These are phyloP conservation scores for Chlorospingus flavigularis DNA, from an alignment of 2,797 vertebrate species.

Conservation along the genomic window DNA sequence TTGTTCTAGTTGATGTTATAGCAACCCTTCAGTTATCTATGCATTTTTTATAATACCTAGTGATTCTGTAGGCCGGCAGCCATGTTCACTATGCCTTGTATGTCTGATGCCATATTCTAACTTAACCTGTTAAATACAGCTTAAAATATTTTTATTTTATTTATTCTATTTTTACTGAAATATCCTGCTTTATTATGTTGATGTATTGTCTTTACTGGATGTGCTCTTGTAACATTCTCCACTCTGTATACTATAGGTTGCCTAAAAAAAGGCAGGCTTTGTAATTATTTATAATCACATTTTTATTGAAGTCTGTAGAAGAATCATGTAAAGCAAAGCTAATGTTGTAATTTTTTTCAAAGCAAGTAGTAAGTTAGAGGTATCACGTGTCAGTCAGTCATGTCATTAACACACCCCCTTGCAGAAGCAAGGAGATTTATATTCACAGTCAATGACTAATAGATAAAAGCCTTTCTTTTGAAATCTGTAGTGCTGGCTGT, in stretches of 20 bases:
- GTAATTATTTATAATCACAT: constrained; percentile 76
- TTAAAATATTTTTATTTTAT: constrained; percentile 98
- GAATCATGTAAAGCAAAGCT: constrained; percentile 59
- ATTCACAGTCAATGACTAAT: neutral
- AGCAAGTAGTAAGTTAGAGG: constrained; percentile 56
- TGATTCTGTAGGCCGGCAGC: constrained; percentile 71
- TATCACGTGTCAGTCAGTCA: constrained; percentile 1
- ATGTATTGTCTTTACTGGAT: constrained; percentile 75
- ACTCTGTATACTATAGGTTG: constrained; percentile 66
- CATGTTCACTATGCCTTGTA: constrained; percentile 81
- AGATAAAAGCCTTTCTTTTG: constrained; percentile 39
- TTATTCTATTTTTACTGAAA: constrained; percentile 99
- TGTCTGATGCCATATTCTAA: constrained; percentile 75
- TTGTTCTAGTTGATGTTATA: constrained; percentile 48
- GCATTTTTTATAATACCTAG: constrained; percentile 84
- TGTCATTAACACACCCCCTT: neutral
- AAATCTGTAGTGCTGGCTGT: constrained; percentile 23
- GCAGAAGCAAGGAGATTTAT: constrained; percentile 10
- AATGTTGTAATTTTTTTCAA: constrained; percentile 64
- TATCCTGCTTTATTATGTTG: constrained; percentile 85
- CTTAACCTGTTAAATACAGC: constrained; percentile 78
- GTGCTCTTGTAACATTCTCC: constrained; percentile 72
- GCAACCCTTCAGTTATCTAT: constrained; percentile 87
- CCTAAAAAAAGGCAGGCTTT: constrained; percentile 67
- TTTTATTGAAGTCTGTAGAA: constrained; percentile 76